phyloP scores from a whole-genome alignment of 2,113 vertebrate genomes.

The Eonycteris spelaea region DNA sequence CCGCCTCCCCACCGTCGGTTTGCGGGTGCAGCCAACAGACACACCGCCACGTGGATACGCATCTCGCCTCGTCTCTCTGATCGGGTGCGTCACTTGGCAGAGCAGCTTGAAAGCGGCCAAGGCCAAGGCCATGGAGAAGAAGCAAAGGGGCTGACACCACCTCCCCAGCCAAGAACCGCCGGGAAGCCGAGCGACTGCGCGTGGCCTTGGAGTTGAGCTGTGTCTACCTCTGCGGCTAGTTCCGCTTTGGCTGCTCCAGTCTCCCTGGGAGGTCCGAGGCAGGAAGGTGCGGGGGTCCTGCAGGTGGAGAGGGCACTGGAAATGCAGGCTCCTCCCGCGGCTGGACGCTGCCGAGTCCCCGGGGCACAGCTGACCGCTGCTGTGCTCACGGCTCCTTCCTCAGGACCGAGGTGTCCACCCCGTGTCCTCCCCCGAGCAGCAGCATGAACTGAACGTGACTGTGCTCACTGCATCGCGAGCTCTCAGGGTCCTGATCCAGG shows the following conservation, averaged over 20 bases:
- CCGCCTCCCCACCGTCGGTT: constrained; percentile 16
- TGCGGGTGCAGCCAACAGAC: constrained; percentile 27
- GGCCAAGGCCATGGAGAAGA: not conserved
- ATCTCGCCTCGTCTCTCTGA: not conserved
- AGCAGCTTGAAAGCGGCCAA: not conserved
- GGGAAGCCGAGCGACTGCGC: not conserved
- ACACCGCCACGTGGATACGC: not conserved
- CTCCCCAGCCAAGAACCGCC: not conserved
- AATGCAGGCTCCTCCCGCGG: not conserved
- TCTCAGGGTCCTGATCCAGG: not conserved
- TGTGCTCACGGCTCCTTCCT: not conserved
- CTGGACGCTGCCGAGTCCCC: not conserved
- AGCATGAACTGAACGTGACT: not conserved
- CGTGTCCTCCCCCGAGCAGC: not conserved
- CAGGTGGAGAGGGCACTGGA: not conserved
- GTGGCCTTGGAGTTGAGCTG: not conserved
- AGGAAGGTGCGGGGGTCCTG: not conserved
- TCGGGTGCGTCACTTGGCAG: not conserved
- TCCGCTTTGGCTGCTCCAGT: not conserved
- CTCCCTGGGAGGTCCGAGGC: not conserved
- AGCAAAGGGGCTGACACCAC: not conserved
- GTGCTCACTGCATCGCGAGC: not conserved
- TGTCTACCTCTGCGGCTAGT: not conserved
- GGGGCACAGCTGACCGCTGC: not conserved
- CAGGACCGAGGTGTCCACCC: no score